Evolutionary conservation across 2,888 invertebrate genomes (phyloP).

Genomic region (Acrocyrtus sp.): DNA sequence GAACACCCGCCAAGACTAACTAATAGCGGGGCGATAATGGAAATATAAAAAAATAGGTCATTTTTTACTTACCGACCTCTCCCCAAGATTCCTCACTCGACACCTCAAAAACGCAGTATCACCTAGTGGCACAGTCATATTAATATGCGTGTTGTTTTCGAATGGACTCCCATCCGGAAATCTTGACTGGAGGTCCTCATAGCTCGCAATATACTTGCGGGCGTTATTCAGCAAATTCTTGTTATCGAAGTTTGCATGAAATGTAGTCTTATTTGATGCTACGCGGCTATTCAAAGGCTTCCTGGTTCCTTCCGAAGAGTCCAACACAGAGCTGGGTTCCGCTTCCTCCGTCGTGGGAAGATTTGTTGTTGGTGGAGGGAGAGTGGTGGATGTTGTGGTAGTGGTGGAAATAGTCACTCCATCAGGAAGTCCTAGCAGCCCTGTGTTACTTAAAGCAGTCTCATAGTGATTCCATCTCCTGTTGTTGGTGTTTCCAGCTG

Average conservation of each 20-base stretch:
- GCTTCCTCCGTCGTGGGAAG: background rate
- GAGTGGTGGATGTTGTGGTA: slow-evolving; percentile 2
- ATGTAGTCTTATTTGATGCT: slow-evolving; percentile 9
- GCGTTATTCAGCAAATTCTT: slow-evolving; percentile 22
- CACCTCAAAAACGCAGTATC: slow-evolving; percentile 83
- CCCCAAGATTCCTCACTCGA: slow-evolving; percentile 79
- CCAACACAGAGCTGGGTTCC: background rate
- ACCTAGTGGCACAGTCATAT: slow-evolving; percentile 80
- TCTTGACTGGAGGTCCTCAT: slow-evolving; percentile 68
- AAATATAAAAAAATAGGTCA: no score
- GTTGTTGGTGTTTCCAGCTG: background rate
- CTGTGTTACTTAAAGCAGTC: slow-evolving; percentile 45
- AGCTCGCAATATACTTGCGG: slow-evolving; percentile 65
- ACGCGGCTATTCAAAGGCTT: background rate
- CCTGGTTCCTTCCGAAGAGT: background rate
- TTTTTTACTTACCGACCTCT: slow-evolving; percentile 75
- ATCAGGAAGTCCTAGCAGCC: slow-evolving; percentile 27
- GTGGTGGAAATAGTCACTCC: background rate
- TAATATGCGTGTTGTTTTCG: slow-evolving; percentile 80
- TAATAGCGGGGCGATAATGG: no score
- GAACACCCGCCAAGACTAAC: no score
- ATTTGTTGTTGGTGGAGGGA: slow-evolving; percentile 1
- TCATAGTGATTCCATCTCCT: slow-evolving; percentile 40
- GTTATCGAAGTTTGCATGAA: slow-evolving; percentile 13
- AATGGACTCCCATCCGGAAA: slow-evolving; percentile 66